These are phyloP conservation scores for Ditula angustiorana DNA, from an alignment of 2,888 invertebrate species.

Conservation along the genomic window DNA sequence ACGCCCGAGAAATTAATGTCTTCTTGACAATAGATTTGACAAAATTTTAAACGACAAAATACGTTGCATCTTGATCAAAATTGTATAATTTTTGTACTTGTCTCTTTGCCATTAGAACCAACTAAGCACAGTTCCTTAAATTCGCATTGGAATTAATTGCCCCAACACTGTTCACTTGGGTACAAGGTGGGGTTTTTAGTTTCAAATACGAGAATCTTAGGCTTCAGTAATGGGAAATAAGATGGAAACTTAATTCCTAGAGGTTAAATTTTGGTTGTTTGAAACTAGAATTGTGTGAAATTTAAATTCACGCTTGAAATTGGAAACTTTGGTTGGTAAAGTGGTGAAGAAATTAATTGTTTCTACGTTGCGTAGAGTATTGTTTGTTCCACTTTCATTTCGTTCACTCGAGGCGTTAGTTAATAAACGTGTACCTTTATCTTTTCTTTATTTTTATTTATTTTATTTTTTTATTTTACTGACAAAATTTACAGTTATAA, in stretches of 20 bases:
- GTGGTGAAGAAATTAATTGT: slow-evolving; percentile 2
- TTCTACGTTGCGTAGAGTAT: background rate
- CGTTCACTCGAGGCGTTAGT: background rate
- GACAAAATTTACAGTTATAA: too few species aligned
- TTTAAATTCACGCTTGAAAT: background rate
- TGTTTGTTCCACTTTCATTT: background rate
- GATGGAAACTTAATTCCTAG: background rate
- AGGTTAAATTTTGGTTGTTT: background rate
- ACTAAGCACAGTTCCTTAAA: too few species aligned
- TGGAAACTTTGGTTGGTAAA: background rate
- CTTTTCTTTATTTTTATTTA: too few species aligned
- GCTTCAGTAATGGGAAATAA: background rate
- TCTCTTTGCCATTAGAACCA: too few species aligned
- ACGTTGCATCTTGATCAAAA: too few species aligned
- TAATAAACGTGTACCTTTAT: background rate
- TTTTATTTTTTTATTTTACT: too few species aligned
- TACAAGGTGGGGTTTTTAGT: background rate
- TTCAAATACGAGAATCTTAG: background rate
- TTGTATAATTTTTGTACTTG: too few species aligned
- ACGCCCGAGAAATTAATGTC: too few species aligned
- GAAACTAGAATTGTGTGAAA: background rate
- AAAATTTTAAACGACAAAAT: too few species aligned
- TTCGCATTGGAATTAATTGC: too few species aligned
- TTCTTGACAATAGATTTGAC: too few species aligned
- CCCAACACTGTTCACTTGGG: too few species aligned